A percentile compares a stretch with the other conserved stretches of the same genome.
phyloP scores from a whole-genome alignment of 2,888 invertebrate species.

The Nipponacmea schrenckii region DNA sequence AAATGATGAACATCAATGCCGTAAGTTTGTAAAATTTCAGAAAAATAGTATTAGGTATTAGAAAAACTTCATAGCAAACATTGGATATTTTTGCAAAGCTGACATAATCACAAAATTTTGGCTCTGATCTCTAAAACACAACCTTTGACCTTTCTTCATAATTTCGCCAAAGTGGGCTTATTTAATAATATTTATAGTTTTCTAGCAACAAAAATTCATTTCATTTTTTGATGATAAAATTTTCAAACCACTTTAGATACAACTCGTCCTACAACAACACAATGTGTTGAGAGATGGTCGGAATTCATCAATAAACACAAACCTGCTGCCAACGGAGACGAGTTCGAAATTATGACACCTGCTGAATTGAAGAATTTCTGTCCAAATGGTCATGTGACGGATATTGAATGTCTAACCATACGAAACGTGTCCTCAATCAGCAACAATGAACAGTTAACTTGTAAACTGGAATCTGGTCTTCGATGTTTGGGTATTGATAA shows the following conservation, averaged over 20 bases:
- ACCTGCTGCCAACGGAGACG: constrained; percentile 42
- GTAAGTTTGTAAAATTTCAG: constrained; percentile 33
- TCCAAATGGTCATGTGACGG: constrained; percentile 48
- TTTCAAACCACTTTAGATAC: too few relatives aligned
- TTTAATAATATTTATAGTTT: too few relatives aligned
- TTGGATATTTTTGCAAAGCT: too few relatives aligned
- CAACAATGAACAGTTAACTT: constrained; percentile 47
- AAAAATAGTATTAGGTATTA: too few relatives aligned
- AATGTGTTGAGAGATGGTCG: constrained; percentile 39
- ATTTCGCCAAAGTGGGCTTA: too few relatives aligned
- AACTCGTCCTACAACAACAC: background rate
- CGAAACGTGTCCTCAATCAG: constrained; percentile 42
- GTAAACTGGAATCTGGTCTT: constrained; percentile 76
- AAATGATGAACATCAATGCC: constrained; percentile 55
- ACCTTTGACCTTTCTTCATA: too few relatives aligned
- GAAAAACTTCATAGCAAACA: too few relatives aligned
- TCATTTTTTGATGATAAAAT: too few relatives aligned
- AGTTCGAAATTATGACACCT: constrained; percentile 42
- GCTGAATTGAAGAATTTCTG: constrained; percentile 46
- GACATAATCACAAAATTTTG: too few relatives aligned
- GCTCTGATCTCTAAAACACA: too few relatives aligned
- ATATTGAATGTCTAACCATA: constrained; percentile 56
- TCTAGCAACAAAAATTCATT: too few relatives aligned
- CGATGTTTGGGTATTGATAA: constrained; percentile 70
- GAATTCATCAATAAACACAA: constrained; percentile 50